Conservation (phyloP, 1,140 invertebrate genomes). For the Pissodes strobi region DNA sequence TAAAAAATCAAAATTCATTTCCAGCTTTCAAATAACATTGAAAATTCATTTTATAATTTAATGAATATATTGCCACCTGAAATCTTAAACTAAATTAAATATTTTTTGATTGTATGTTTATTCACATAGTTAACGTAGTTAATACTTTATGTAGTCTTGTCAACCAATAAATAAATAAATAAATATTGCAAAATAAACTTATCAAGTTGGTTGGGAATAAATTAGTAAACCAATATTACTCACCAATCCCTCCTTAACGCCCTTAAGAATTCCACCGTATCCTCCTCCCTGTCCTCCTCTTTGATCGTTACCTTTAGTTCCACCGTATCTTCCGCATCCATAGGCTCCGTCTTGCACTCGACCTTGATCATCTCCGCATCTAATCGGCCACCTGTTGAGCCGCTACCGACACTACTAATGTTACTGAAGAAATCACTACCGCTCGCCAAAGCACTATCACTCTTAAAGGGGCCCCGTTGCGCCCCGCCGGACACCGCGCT, state of each 20-base stretch:
- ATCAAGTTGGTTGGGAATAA: too few species aligned
- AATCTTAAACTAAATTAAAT: too few species aligned
- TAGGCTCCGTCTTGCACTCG: constrained; percentile 33
- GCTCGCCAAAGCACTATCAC: constrained; percentile 37
- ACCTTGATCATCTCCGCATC: constrained; percentile 16
- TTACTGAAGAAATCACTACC: constrained; percentile 28
- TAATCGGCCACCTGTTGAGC: constrained; percentile 30
- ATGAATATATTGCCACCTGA: too few species aligned
- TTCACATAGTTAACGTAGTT: too few species aligned
- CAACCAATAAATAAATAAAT: too few species aligned
- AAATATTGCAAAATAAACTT: too few species aligned
- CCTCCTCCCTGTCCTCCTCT: constrained; percentile 38
- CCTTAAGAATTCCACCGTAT: constrained; percentile 48
- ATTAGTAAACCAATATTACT: too few species aligned
- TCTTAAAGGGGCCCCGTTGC: constrained; percentile 19
- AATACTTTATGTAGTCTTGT: too few species aligned
- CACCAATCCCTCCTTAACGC: constrained; percentile 51
- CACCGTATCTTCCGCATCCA: constrained; percentile 28
- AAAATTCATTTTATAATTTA: too few species aligned
- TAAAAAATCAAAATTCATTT: too few species aligned
- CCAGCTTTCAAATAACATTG: too few species aligned
- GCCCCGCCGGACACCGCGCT: constrained; percentile 7
- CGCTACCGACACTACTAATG: constrained; percentile 26
- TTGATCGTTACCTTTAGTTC: constrained; percentile 6
- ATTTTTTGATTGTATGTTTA: too few species aligned